Conservation (phyloP, 1,140 invertebrate genomes). For the Coelopa frigida region DNA sequence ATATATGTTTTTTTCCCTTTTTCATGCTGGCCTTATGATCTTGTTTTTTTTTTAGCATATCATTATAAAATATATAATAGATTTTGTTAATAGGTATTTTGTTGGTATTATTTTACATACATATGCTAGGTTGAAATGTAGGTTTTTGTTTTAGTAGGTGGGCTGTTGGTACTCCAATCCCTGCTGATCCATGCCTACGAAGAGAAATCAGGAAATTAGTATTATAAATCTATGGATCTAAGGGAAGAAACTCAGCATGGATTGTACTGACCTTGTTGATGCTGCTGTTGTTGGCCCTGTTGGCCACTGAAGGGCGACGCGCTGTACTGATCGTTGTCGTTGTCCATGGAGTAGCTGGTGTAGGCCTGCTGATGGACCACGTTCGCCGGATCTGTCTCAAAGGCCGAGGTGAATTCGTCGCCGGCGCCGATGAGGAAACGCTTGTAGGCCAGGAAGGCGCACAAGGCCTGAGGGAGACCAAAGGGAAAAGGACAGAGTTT, state of each 20-base stretch:
- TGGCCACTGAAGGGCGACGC: conserved; percentile 56
- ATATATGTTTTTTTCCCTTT: too few relatives aligned
- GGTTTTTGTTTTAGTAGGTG: conserved; percentile 34
- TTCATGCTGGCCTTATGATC: too few relatives aligned
- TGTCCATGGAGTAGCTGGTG: conserved; percentile 69
- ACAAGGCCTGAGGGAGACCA: conserved; percentile 60
- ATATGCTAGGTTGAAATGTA: background rate
- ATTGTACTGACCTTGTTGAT: too few relatives aligned
- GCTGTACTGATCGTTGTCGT: conserved; percentile 55
- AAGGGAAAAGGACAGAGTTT: background rate
- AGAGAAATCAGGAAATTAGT: background rate
- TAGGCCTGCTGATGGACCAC: conserved; percentile 58
- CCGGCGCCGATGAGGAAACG: conserved; percentile 86
- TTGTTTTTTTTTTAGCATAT: background rate
- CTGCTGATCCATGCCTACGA: conserved; percentile 34
- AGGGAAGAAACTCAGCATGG: too few relatives aligned
- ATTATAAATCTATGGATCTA: too few relatives aligned
- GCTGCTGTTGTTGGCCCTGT: too few relatives aligned
- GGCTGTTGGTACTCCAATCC: conserved; percentile 42
- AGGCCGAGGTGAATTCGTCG: conserved; percentile 80
- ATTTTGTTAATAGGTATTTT: too few relatives aligned
- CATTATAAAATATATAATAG: conserved; percentile 3
- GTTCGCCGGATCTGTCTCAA: conserved; percentile 68
- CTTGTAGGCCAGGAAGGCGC: conserved; percentile 86
- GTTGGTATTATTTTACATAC: too few relatives aligned